These are phyloP conservation scores for Pantherophis alleghaniensis DNA, from an alignment of 2,797 vertebrate species.

Conservation along the genomic window DNA sequence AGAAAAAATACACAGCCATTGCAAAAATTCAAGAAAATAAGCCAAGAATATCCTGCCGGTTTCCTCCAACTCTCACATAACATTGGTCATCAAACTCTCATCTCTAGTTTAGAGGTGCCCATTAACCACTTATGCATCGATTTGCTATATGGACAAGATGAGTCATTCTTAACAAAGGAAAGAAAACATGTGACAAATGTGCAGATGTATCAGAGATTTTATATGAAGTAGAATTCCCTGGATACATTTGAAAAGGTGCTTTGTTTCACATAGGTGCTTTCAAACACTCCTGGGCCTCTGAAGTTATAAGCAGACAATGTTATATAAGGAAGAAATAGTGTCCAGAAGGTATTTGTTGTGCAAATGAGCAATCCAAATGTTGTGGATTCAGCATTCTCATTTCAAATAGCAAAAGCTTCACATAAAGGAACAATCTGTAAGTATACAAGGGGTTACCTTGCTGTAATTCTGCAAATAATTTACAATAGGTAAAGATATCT, in stretches of 20 bases:
- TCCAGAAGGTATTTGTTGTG: background rate
- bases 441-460: conserved; percentile 11
- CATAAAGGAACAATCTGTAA: background rate
- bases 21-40: background rate
- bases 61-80: background rate
- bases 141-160: background rate
- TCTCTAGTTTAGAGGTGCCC: background rate
- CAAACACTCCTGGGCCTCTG: background rate
- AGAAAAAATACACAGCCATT: background rate
- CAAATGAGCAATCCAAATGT: background rate
- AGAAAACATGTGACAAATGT: background rate
- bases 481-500: conserved; percentile 8
- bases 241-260: background rate
- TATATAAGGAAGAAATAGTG: background rate
- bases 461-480: conserved; percentile 16
- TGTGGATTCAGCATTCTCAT: background rate
- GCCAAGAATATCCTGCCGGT: background rate
- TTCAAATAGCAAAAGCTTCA: background rate
- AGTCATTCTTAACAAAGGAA: background rate
- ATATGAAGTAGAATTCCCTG: background rate
- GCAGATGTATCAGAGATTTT: background rate
- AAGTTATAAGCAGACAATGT: background rate
- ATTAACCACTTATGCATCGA: background rate
- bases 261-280: background rate
- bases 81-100: background rate